Conservation (phyloP, 2,888 invertebrate species). For the Euplagia quadripunctaria region DNA sequence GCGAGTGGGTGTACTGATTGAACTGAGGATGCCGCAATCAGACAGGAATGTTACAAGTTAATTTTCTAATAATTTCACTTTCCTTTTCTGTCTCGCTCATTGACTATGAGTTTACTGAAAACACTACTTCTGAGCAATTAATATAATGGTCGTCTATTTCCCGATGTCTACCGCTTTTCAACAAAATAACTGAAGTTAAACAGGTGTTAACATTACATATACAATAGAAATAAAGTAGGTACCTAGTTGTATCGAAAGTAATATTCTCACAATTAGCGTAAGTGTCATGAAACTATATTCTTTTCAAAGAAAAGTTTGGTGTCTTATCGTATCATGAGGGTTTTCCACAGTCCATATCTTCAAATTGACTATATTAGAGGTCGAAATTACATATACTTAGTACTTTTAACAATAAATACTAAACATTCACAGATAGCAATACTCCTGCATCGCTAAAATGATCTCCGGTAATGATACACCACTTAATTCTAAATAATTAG, state of each 20-base stretch:
- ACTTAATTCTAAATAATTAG: slow-evolving; percentile 41
- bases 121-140: neutral
- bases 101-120: neutral
- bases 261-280: neutral
- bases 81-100: too few species aligned
- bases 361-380: slow-evolving; percentile 41
- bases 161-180: neutral
- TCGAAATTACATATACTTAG: slow-evolving; percentile 17
- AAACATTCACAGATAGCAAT: slow-evolving; percentile 54
- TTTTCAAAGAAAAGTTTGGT: neutral
- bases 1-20: neutral
- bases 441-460: slow-evolving; percentile 58
- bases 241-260: neutral
- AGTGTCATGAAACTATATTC: neutral
- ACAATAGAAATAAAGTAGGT: neutral
- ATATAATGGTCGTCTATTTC: neutral
- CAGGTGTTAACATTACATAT: neutral
- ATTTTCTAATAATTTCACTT: neutral
- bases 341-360: slow-evolving; percentile 9
- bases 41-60: neutral
- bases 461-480: slow-evolving; percentile 53
- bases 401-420: slow-evolving; percentile 15
- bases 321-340: neutral
- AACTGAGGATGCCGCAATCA: neutral
- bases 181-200: neutral